A percentile compares a stretch with the other conserved stretches of the same genome.
These are phyloP conservation scores for Oreochromis tanganicae DNA, from an alignment of 2,113 vertebrate species.

Conservation along the genomic window DNA sequence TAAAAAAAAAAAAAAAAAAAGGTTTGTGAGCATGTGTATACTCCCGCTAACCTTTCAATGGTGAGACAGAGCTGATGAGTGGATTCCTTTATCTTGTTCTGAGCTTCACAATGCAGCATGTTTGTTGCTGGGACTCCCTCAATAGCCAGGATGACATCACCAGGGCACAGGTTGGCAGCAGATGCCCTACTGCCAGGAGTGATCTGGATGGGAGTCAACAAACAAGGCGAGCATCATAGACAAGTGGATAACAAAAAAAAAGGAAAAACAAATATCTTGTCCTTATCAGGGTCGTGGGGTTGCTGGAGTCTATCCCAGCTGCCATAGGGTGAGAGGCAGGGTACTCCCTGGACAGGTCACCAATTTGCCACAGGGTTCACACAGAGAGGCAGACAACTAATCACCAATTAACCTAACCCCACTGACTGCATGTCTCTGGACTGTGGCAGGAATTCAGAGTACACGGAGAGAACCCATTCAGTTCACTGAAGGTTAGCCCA, in stretches of 20 bases:
- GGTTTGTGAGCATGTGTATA: neutral
- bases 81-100: conserved; percentile 93
- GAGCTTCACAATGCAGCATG: conserved; percentile 94
- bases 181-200: conserved; percentile 93
- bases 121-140: conserved; percentile 81
- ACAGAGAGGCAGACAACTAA: neutral
- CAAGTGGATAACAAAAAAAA: neutral
- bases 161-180: conserved; percentile 82
- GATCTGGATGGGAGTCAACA: conserved; percentile 69
- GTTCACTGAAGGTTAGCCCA: neutral
- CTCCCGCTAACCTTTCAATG: conserved; percentile 81
- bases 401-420: neutral
- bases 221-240: neutral
- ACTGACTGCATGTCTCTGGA: neutral
- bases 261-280: neutral
- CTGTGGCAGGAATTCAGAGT: neutral
- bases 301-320: neutral
- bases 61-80: conserved; percentile 79
- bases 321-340: neutral
- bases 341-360: neutral
- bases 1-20: neutral
- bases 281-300: neutral
- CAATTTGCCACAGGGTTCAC: neutral
- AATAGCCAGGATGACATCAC: conserved; percentile 90
- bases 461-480: neutral